Percentiles rank a stretch among this genome's conserved stretches.
phyloP scores from a whole-genome alignment of 2,888 invertebrate species.

The Eupithecia abbreviata region DNA sequence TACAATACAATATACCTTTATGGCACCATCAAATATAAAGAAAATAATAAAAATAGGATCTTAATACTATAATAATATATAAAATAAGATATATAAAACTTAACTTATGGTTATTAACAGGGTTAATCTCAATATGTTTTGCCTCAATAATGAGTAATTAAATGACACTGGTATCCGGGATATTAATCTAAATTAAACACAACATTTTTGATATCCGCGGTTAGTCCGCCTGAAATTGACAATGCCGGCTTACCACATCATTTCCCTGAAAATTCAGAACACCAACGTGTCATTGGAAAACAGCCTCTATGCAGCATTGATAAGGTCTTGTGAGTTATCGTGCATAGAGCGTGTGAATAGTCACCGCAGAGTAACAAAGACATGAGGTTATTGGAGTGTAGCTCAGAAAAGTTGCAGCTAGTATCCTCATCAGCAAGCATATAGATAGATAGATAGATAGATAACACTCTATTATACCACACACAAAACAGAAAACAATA shows the following conservation, averaged over 20 bases:
- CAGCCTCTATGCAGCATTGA: conserved; percentile 5
- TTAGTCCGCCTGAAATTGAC: conserved; percentile 6
- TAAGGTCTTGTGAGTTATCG: conserved; percentile 2
- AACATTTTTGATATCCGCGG: not conserved
- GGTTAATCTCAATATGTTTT: not conserved
- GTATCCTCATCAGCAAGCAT: too few relatives aligned
- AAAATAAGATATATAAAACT: too few relatives aligned
- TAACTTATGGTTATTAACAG: too few relatives aligned
- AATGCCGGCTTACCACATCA: not conserved
- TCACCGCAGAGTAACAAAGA: conserved; percentile 25
- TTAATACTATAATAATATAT: too few relatives aligned
- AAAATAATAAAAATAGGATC: too few relatives aligned
- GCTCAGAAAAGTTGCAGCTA: not conserved
- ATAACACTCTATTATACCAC: too few relatives aligned
- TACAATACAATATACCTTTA: too few relatives aligned
- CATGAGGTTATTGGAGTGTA: conserved; percentile 17
- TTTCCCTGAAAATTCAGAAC: conserved; percentile 1
- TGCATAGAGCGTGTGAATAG: conserved; percentile 16
- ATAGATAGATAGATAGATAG: too few relatives aligned
- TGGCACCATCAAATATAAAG: too few relatives aligned
- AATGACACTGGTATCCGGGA: not conserved
- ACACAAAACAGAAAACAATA: too few relatives aligned
- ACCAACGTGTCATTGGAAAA: conserved; percentile 19
- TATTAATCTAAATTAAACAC: not conserved
- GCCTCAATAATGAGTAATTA: not conserved